Evolutionary conservation across 2,113 vertebrate genomes (phyloP).

Genomic region (Anthoscopus minutus): DNA sequence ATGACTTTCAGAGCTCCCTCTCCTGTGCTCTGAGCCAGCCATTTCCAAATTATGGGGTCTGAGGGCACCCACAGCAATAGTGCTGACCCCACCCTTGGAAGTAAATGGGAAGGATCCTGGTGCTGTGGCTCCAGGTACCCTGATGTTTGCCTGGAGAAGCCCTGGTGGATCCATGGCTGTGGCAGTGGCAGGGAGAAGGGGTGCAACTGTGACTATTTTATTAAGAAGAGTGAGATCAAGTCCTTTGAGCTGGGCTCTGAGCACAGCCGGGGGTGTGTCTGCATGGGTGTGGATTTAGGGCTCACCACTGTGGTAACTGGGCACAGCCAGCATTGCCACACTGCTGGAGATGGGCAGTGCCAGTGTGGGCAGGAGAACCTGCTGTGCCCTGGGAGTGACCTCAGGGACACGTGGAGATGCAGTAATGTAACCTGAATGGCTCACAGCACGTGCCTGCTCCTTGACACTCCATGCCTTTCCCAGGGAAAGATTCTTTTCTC

Average conservation of each 20-base stretch:
- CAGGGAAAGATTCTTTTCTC: background rate
- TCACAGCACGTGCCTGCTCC: background rate
- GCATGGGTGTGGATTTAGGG: background rate
- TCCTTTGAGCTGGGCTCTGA: background rate
- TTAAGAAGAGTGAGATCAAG: background rate
- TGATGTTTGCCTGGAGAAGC: background rate
- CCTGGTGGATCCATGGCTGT: background rate
- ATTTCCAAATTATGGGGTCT: background rate
- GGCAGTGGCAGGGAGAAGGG: background rate
- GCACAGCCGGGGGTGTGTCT: background rate
- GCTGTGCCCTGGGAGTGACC: background rate
- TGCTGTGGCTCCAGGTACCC: background rate
- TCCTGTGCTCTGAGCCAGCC: background rate
- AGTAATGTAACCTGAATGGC: background rate
- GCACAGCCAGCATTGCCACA: background rate
- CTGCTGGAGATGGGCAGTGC: background rate
- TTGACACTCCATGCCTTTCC: background rate
- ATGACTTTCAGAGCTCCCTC: background rate
- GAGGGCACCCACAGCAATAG: background rate
- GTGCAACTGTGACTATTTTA: background rate
- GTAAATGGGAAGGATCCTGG: background rate
- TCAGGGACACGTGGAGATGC: background rate
- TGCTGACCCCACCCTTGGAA: background rate
- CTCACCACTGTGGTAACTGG: background rate
- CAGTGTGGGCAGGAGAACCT: background rate